phyloP scores from a whole-genome alignment of 2,888 invertebrate species.

The Aphidius colemani region DNA sequence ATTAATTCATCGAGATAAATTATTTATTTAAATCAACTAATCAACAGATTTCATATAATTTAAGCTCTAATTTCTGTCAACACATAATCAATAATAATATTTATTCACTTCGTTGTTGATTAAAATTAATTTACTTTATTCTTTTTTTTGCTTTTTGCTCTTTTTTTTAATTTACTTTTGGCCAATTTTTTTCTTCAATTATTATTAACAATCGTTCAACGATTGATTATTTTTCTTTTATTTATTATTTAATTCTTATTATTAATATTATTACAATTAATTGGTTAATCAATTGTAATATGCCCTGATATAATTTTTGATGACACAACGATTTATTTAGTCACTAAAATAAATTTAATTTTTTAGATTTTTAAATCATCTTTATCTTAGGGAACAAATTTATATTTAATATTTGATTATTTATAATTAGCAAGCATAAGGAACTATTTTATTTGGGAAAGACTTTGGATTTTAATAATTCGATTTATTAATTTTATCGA shows the following conservation, averaged over 20 bases:
- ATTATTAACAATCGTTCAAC: slow-evolving; percentile 13
- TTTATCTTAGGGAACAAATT: no score
- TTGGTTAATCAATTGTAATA: no score
- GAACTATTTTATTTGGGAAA: no score
- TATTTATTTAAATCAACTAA: slow-evolving; percentile 26
- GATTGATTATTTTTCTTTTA: slow-evolving; percentile 9
- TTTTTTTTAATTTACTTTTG: neutral
- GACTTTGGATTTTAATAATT: no score
- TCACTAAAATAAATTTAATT: no score
- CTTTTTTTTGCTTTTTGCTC: slow-evolving; percentile 20
- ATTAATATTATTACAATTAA: neutral
- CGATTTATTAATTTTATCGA: no score
- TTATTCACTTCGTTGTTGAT: slow-evolving; percentile 23
- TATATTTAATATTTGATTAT: no score
- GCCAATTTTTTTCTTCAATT: neutral
- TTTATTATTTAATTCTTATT: neutral
- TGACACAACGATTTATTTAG: no score
- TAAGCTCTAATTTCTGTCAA: slow-evolving; percentile 18
- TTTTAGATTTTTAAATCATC: no score
- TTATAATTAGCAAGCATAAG: no score
- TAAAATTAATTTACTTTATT: slow-evolving; percentile 4
- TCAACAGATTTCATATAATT: slow-evolving; percentile 25
- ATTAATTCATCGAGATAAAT: slow-evolving; percentile 21
- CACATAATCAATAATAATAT: slow-evolving; percentile 19
- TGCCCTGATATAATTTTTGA: no score